A percentile compares a stretch with the other conserved stretches of the same genome.
Conservation (phyloP, 2,888 invertebrate genomes). For the Trichogramma dendrolimi region DNA sequence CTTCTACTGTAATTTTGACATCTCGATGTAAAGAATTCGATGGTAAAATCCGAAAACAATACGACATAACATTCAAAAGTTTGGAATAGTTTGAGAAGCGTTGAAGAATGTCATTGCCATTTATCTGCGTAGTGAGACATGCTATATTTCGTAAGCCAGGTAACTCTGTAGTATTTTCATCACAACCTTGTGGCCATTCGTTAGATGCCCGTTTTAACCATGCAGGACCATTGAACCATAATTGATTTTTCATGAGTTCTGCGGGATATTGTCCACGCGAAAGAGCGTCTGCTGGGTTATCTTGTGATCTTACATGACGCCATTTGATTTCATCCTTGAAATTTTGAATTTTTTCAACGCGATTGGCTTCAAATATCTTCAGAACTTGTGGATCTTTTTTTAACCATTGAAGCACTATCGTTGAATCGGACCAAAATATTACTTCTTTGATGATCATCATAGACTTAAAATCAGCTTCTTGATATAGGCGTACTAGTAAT, state of each 20-base stretch:
- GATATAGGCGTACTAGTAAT: background rate
- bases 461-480: too few relatives aligned
- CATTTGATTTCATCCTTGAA: background rate
- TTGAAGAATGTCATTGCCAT: too few relatives aligned
- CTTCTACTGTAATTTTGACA: too few relatives aligned
- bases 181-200: background rate
- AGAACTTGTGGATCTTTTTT: background rate
- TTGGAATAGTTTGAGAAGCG: too few relatives aligned
- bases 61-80: too few relatives aligned
- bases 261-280: background rate
- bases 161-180: background rate
- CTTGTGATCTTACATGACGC: background rate
- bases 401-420: background rate
- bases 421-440: background rate
- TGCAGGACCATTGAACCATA: conserved; percentile 1
- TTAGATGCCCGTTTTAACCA: background rate
- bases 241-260: background rate
- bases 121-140: too few relatives aligned
- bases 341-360: background rate
- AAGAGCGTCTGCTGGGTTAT: background rate
- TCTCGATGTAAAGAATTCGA: too few relatives aligned
- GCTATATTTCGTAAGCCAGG: background rate
- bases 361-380: background rate
- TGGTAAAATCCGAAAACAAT: too few relatives aligned
- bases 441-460: background rate